Evolutionary conservation across 2,888 invertebrate genomes (phyloP).

Genomic region (Eremobia ochroleuca): DNA sequence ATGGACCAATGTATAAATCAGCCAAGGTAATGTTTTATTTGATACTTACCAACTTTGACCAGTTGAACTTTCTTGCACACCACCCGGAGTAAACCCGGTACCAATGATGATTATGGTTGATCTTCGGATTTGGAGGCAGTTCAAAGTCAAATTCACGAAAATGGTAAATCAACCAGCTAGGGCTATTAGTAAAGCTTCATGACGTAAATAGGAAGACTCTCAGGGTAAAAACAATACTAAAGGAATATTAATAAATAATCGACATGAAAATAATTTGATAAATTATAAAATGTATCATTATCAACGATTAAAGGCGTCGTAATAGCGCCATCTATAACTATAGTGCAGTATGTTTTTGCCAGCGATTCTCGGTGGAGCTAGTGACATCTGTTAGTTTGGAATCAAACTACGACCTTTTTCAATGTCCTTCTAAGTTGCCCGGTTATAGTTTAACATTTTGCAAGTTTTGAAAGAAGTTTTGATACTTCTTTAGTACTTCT

Average conservation of each 20-base stretch:
- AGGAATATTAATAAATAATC: not conserved
- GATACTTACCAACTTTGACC: not conserved
- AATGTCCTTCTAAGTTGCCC: not conserved
- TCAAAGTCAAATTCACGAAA: not conserved
- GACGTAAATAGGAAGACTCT: not conserved
- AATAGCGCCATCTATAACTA: constrained; percentile 14
- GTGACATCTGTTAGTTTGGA: constrained; percentile 8
- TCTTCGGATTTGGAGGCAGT: not conserved
- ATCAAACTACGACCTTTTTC: not conserved
- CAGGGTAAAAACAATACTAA: not conserved
- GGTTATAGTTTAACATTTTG: not conserved
- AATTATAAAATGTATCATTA: not conserved
- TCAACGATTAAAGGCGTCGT: not conserved
- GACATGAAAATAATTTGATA: no score
- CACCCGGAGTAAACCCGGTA: no score
- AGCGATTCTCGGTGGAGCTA: not conserved
- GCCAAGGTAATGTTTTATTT: not conserved
- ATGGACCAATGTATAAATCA: not conserved
- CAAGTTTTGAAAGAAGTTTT: not conserved
- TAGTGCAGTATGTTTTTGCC: not conserved
- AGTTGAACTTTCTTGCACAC: not conserved
- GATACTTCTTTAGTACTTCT: not conserved
- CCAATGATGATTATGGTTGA: not conserved
- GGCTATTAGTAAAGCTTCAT: not conserved
- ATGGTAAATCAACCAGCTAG: not conserved